A percentile compares a stretch with the other conserved stretches of the same genome.
These are phyloP conservation scores for Argynnis bischoffii DNA, from an alignment of 2,888 invertebrate species.

Conservation along the genomic window DNA sequence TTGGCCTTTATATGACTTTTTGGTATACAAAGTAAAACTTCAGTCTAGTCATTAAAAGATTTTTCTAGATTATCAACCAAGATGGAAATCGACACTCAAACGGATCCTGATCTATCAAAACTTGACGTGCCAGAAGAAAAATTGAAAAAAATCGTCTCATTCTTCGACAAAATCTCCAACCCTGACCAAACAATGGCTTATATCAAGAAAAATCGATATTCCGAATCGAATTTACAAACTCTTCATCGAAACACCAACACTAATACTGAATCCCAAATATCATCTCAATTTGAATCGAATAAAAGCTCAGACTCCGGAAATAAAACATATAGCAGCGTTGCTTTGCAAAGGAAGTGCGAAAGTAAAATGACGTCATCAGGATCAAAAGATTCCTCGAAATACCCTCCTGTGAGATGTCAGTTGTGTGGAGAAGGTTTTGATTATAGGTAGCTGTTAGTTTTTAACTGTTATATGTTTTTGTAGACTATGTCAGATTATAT, in stretches of 20 bases:
- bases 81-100: conserved; percentile 59
- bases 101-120: conserved; percentile 54
- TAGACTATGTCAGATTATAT: neutral
- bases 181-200: conserved; percentile 55
- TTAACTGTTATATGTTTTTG: neutral
- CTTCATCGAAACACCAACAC: conserved; percentile 33
- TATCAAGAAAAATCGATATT: conserved; percentile 54
- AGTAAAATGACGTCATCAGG: conserved; percentile 39
- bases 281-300: conserved; percentile 33
- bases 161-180: conserved; percentile 67
- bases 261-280: conserved; percentile 33
- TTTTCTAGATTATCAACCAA: conserved; percentile 40
- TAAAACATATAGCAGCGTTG: conserved; percentile 52
- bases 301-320: conserved; percentile 46
- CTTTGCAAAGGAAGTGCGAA: conserved; percentile 38
- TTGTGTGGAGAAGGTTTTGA: conserved; percentile 63
- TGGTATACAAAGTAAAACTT: neutral
- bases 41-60: neutral
- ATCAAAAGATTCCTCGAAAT: conserved; percentile 46
- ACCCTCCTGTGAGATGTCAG: conserved; percentile 50
- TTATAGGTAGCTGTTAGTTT: conserved; percentile 49
- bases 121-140: conserved; percentile 61
- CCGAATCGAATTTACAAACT: conserved; percentile 52
- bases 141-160: conserved; percentile 71
- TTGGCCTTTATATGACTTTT: no score